Base-by-base conservation (phyloP, 2,888 invertebrate species). In the Opisthograptis luteolata region DNA sequence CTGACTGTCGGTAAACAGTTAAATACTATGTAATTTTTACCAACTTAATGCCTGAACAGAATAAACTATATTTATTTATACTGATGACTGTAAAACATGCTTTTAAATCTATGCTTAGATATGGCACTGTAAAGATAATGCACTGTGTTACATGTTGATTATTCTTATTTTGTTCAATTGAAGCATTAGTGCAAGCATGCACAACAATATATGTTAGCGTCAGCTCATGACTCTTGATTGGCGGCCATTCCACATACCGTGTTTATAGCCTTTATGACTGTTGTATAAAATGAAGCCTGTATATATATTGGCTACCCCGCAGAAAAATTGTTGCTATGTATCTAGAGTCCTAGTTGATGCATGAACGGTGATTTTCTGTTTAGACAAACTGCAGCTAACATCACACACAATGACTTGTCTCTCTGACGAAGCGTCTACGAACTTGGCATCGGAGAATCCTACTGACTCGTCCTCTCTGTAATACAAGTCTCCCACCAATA, bases 321-420 rank as follows among this genome's bases (percentile, higher is more conserved):
- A 34, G 28, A 28, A 39, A 45, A 39, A 45, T 37, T 17, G 39
- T 49, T 27, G 34, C 44, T 25, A 45, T 45, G 43, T 48, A 40
- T 25, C 12, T 55, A 57, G 56, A 46, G 44, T 46, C 48, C 62
- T 78, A 79, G 78, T 69, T 69, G 70, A 70, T 85, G 88, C 87
- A 88, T 87, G 87, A 77, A 68, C 75, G 86, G 84, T 84, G 82
- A 86, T 79, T 79, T 74, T 71, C 73, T 68, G 67, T 76, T 76
- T 80, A 87, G 87, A 78, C 89, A 88, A 89, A 87, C 76, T 73
- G 89, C 89, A 90, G 89, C 89, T 90, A 88, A 81, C 87, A 86
- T 84, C 71, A 67, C 80, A 85, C 86, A 83, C 82, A 73, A 66
- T 62, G 63, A 76, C 67, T 78, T 76, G 74, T 76, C 70, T 76